Conservation (phyloP, 2,113 vertebrate species). For the Probosciger aterrimus region DNA sequence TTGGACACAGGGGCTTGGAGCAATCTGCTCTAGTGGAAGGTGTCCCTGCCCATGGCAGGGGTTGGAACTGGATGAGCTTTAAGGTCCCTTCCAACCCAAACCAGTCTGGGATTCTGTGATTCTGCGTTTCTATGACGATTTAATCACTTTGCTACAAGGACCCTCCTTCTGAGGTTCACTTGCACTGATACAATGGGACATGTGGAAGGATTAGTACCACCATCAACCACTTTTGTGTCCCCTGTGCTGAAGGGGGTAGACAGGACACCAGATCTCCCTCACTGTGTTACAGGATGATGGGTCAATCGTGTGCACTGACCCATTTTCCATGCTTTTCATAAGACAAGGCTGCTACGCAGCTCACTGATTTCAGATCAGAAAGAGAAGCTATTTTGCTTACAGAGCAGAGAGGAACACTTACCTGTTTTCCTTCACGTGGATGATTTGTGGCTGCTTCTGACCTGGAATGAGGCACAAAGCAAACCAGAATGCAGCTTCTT, state of each 20-base stretch:
- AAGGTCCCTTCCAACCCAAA: background rate
- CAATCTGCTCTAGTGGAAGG: too few relatives aligned
- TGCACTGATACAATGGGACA: rapidly evolving
- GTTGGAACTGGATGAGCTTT: background rate
- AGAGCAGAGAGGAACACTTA: background rate
- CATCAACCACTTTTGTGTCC: background rate
- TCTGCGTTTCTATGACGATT: background rate
- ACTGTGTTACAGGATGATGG: rapidly evolving
- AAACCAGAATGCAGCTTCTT: background rate
- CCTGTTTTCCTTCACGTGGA: background rate
- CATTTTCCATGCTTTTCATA: background rate
- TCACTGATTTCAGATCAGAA: background rate
- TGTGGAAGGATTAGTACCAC: rapidly evolving
- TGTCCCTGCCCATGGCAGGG: background rate
- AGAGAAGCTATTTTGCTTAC: background rate
- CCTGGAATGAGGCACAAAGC: background rate
- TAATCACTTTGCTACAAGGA: background rate
- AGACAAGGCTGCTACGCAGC: background rate
- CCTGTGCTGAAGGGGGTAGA: background rate
- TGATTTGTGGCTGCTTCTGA: background rate
- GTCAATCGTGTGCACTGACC: background rate
- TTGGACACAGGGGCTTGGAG: too few relatives aligned
- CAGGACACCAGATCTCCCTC: background rate
- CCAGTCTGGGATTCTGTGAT: background rate
- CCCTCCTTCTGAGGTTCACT: background rate